Base-by-base conservation (phyloP, 2,797 vertebrate species). In the Leontopithecus rosalia region DNA sequence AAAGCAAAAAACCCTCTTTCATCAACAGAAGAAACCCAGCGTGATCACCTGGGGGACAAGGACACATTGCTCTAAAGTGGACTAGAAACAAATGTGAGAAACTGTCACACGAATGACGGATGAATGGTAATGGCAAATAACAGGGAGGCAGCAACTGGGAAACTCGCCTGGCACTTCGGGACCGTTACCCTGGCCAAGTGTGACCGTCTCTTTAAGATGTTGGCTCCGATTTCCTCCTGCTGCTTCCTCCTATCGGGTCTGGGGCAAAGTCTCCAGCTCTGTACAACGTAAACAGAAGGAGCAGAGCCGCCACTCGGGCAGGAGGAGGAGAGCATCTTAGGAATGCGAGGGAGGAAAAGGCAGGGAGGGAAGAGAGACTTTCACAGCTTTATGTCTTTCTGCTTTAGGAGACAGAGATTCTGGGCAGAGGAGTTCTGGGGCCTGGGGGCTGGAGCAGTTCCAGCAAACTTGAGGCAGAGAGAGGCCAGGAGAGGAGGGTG, bases 291-390 rank as follows among this genome's bases (percentile, higher is more conserved):
- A 41, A 81, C 61, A 36, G 70, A 72, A 72, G 84, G 58, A 17
- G 15, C 1, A 28, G 77, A 17, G 36, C 26, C 0, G 11, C 50
- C 1, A 0, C 24, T 7, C 11, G 15, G 83, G 20, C 30, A 88
- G 43, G 39, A 7, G 4, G 57, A 8, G 58, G 52, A 58, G 82
- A 58, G 26, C 19, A 52, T 82, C 43, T 81, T 15, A 80, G 91
- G 94, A 92, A 87, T 58, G 48, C 1, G 22, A 73, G 87, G 91
- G 87, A 80, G 85, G 83, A 43, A 39, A 58, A 82, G 0, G 70
- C 55, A 50, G 17, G 26, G 19, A 41, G 64, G 33, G 15, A 14
- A 72, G 17, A 17, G 8, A 46, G 58, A 6, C 28, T 12, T n/a
- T 7, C 17, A 9, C 17, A 10, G 72, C 19, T 2, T 57, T 33